Base-by-base conservation (phyloP, 2,113 vertebrate species). In the Tragelaphus buxtoni region DNA sequence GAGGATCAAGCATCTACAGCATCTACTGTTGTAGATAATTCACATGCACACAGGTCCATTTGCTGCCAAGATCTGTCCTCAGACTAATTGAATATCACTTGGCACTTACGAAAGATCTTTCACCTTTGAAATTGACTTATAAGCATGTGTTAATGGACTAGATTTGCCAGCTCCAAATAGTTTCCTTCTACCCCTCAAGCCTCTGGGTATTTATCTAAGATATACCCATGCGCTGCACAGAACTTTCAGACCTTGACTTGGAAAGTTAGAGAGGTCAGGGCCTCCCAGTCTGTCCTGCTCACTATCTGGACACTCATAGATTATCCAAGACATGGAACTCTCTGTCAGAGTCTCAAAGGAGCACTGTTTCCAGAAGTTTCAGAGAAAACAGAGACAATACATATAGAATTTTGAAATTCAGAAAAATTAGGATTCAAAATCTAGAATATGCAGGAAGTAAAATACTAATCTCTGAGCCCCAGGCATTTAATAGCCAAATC, bases 61-160 rank as follows among this genome's bases (percentile, higher is more conserved):
- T 47, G 30, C 49, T 39, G n/a, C 6, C 42, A 65, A 49, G 28
- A 65, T 77, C 17, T 91, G 18, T 35, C 88, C 93, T 83, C 60
- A 63, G 32, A 42, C 58, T 83, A 94, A 88, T 90, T 56, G 89
- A 96, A 49, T 91, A 96, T 65, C 84, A 76, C 32, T 95, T 88
- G 86, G 69, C 53, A 80, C 47, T 77, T 82, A 60, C 0, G 39
- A 79, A 81, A 55, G 61, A 28, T 79, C 87, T 92, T 90, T 92
- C 42, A 92, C 51, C 45, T 89, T 96, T 97, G 63, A 96, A 95
- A 95, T 83, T 63, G 81, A 47, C 74, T 96, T 92, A 69, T 32
- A 97, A 97, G 79, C 45, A 56, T 77, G 51, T 88, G 90, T 95
- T 86, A 96, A 94, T 93, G 88, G 86, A 93, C 16, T 35, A 95